A percentile compares a stretch with the other conserved stretches of the same genome.
These are phyloP conservation scores for Pristionchus japonicus DNA, from an alignment of 2,888 invertebrate species.

Conservation along the genomic window DNA sequence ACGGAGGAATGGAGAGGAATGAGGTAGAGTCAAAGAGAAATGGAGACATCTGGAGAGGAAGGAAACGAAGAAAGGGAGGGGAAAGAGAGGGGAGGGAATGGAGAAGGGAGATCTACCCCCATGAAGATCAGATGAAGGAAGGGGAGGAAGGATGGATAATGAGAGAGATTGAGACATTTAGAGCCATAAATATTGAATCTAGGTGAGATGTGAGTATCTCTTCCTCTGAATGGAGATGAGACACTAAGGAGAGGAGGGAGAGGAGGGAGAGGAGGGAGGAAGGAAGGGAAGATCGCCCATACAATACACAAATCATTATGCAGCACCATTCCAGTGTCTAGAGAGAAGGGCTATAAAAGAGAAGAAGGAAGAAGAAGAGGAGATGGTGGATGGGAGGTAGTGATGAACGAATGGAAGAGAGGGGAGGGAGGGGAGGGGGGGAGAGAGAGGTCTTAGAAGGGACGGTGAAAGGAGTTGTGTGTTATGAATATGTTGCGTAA, in stretches of 20 bases:
- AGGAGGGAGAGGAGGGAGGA: too few relatives aligned
- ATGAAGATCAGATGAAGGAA: not conserved
- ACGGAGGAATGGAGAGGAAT: not conserved
- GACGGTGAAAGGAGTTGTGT: not conserved
- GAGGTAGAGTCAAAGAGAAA: not conserved
- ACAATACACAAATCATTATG: conserved; percentile 41
- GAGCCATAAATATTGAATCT: not conserved
- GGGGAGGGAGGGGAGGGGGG: too few relatives aligned
- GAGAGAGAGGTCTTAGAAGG: not conserved
- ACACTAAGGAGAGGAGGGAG: not conserved
- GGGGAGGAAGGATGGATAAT: too few relatives aligned
- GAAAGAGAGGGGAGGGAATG: not conserved
- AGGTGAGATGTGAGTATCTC: not conserved
- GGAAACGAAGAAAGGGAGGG: not conserved
- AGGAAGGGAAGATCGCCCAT: not conserved
- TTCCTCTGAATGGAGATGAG: not conserved
- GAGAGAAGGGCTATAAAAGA: conserved; percentile 33
- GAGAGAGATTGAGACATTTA: not conserved
- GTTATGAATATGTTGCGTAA: not conserved
- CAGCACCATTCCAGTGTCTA: conserved; percentile 7
- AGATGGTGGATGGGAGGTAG: not conserved
- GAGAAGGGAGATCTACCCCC: not conserved
- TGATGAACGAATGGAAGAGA: too few relatives aligned
- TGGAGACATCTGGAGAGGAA: not conserved
- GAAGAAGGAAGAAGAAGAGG: not conserved